phyloP scores from a whole-genome alignment of 2,888 invertebrate species.

The Aradus depressus region DNA sequence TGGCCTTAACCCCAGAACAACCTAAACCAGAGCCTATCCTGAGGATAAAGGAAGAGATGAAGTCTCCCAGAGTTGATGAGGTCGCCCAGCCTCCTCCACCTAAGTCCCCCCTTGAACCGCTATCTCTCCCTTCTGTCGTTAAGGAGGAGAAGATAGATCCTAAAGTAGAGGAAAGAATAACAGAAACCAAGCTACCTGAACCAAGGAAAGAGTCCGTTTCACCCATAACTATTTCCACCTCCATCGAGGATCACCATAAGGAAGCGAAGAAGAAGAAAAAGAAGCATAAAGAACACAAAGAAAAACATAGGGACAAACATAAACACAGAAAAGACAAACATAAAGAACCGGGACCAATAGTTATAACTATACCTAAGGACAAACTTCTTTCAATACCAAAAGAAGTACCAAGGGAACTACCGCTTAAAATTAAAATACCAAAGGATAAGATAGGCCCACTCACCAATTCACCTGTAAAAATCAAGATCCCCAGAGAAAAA shows the following conservation, averaged over 20 bases:
- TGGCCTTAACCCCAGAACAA: constrained; percentile 7
- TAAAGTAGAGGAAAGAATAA: not conserved
- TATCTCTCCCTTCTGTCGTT: constrained; percentile 23
- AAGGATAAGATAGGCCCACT: constrained; percentile 54
- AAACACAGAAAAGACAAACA: constrained; percentile 37
- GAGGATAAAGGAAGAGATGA: constrained; percentile 10
- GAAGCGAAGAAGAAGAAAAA: constrained; percentile 34
- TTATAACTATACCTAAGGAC: constrained; percentile 51
- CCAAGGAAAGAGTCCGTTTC: constrained; percentile 5
- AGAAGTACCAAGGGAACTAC: constrained; percentile 36
- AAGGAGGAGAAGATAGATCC: constrained; percentile 12
- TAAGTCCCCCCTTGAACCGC: constrained; percentile 26
- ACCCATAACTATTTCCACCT: constrained; percentile 2
- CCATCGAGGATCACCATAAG: constrained; percentile 13
- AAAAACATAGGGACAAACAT: constrained; percentile 47
- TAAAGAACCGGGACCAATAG: constrained; percentile 38
- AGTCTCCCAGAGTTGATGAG: constrained; percentile 11
- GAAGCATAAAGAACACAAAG: constrained; percentile 45
- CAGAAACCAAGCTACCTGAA: constrained; percentile 31
- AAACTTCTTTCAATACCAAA: constrained; percentile 37
- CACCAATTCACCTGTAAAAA: constrained; percentile 43
- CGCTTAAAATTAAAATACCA: constrained; percentile 70
- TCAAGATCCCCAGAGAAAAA: constrained; percentile 27
- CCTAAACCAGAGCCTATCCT: constrained; percentile 10
- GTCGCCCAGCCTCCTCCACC: constrained; percentile 11